Evolutionary conservation across 2,113 vertebrate species (phyloP), one percentile per base, ranked within the genome.

Genomic region (Vombatus ursinus): DNA sequence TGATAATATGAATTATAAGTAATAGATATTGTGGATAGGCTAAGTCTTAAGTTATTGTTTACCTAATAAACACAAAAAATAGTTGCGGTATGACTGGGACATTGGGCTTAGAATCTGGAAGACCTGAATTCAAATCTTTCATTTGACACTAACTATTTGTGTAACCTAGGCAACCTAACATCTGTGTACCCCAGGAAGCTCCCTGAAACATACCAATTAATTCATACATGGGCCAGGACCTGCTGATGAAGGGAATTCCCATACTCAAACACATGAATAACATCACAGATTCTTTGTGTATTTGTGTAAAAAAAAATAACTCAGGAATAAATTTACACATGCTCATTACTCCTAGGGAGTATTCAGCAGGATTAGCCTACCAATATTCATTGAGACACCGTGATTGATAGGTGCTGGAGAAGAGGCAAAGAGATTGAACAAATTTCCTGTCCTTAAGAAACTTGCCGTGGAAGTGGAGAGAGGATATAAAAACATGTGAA

Each of bases 271-370:
- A 77, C 37, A 44, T 22, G 7, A 28, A 44, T 44, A 84, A 23
- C 5, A 84, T 44, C 37, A 44, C n/a, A 84, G n/a, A 84, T 84
- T 84, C n/a, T 84, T 84, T 84, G n/a, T 44, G 14, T 84, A 2
- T 84, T 84, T 44, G 68, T 44, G 19, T 44, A n/a, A 77, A 97
- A 97, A 92, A 96, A 96, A 94, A 92, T 52, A 94, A 92, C 50
- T 93, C 91, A 90, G 89, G 50, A 95, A 90, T 96, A 61, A n/a
- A 95, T 94, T 94, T 77, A 95, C 93, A 89, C 49, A 91, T 93
- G 50, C 23, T 89, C 50, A 91, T 90, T 97, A 95, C 94, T 91
- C 92, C 48, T 25, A 91, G 68, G 19, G 16, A 6, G n/a, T n/a
- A 37, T 31, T 95, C 89, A 89, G 93, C 92, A 94, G 90, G 93